Evolutionary conservation across 2,888 invertebrate species (phyloP).

Genomic region (Gortyna flavago): DNA sequence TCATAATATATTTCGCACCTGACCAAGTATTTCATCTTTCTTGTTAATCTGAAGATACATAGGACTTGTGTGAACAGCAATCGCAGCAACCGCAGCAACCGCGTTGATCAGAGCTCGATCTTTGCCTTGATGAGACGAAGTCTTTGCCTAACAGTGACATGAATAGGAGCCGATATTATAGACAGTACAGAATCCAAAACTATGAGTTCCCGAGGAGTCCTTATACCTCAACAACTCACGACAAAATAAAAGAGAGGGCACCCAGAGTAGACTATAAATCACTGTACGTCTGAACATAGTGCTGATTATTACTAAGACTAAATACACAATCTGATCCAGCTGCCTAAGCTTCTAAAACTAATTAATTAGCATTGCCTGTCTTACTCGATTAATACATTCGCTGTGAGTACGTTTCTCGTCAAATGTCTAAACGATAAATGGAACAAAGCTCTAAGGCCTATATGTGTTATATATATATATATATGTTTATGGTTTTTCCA

Average conservation of each 20-base stretch:
- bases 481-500: not conserved
- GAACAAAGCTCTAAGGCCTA: too few relatives aligned
- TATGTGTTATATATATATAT: too few relatives aligned
- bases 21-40: not conserved
- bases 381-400: not conserved
- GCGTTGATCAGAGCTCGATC: not conserved
- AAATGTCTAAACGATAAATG: not conserved
- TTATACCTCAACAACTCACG: not conserved
- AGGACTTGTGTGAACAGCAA: not conserved
- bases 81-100: not conserved
- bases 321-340: not conserved
- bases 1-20: not conserved
- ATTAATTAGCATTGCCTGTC: conserved; percentile 15
- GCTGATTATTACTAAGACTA: not conserved
- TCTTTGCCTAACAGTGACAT: not conserved
- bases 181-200: not conserved
- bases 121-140: not conserved
- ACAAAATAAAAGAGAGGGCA: not conserved
- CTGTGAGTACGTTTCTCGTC: not conserved
- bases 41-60: not conserved
- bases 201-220: not conserved
- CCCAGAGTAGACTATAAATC: not conserved
- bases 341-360: conserved; percentile 7
- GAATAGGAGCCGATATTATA: not conserved
- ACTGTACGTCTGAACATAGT: not conserved